A percentile compares a stretch with the other conserved stretches of the same genome.
These are phyloP conservation scores for Dascyllus trimaculatus DNA, from an alignment of 2,113 vertebrate species.

Conservation along the genomic window DNA sequence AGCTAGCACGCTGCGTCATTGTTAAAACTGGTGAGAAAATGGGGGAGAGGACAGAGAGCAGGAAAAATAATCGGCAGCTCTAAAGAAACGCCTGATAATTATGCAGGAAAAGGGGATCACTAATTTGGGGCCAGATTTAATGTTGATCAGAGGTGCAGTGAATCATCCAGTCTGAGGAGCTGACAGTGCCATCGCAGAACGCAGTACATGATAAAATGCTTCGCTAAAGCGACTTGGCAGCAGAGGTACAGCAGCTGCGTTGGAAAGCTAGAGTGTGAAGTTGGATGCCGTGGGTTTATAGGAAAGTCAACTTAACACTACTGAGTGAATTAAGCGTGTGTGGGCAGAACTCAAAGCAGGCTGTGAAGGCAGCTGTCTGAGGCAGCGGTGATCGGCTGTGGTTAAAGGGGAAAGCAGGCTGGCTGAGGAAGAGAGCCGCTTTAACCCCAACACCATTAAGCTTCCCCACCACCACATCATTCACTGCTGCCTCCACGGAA, in stretches of 20 bases:
- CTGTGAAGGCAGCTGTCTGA: conserved; percentile 76
- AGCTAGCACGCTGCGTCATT: conserved; percentile 3
- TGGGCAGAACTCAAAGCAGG: conserved; percentile 68
- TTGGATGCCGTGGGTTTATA: conserved; percentile 60
- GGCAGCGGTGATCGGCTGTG: conserved; percentile 46
- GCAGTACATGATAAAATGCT: conserved; percentile 36
- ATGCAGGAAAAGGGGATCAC: conserved; percentile 28
- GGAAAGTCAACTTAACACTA: conserved; percentile 72
- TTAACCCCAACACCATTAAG: conserved; percentile 37
- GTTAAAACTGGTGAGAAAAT: conserved; percentile 18
- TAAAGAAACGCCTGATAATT: conserved; percentile 37
- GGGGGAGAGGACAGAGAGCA: not conserved
- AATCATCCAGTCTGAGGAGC: conserved; percentile 30
- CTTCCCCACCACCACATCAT: not conserved
- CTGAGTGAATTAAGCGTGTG: conserved; percentile 70
- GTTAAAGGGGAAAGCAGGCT: conserved; percentile 30
- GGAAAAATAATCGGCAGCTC: conserved; percentile 8
- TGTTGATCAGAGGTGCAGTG: conserved; percentile 23
- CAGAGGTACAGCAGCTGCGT: conserved; percentile 71
- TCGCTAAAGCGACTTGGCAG: conserved; percentile 65
- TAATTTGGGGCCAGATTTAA: conserved; percentile 43
- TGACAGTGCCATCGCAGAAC: conserved; percentile 24
- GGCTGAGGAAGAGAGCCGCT: conserved; percentile 20
- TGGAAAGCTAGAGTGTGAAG: conserved; percentile 71
- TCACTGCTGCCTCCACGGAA: conserved; percentile 12